Evolutionary conservation across 2,113 vertebrate genomes (phyloP).

Genomic region (Columba livia): DNA sequence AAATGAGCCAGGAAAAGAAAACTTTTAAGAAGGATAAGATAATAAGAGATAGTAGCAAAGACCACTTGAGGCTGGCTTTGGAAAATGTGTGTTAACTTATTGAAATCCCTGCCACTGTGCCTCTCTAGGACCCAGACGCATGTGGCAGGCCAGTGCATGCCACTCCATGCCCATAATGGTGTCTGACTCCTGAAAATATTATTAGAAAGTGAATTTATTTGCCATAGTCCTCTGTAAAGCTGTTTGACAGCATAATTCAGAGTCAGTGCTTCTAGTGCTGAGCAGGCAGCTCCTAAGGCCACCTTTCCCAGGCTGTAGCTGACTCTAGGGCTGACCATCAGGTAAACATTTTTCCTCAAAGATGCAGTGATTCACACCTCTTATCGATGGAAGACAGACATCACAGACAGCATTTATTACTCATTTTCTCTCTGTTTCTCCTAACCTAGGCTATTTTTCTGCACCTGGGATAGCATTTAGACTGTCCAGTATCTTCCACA

Average conservation of each 20-base stretch:
- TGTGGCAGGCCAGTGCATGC: fast-evolving
- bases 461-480: background rate
- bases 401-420: background rate
- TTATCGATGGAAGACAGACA: background rate
- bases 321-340: background rate
- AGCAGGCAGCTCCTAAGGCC: background rate
- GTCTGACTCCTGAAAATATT: background rate
- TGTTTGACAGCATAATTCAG: background rate
- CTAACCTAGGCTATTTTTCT: background rate
- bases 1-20: background rate
- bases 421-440: background rate
- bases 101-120: background rate
- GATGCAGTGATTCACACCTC: background rate
- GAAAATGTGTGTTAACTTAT: background rate
- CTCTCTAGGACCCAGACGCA: background rate
- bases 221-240: background rate
- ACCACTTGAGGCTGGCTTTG: background rate
- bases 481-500: background rate
- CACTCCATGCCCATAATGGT: background rate
- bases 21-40: background rate
- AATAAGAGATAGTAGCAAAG: background rate
- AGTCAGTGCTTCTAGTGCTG: background rate
- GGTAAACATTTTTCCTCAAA: background rate
- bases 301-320: background rate
- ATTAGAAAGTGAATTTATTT: background rate